A percentile compares a stretch with the other conserved stretches of the same genome.
These are phyloP conservation scores for Chionis minor DNA, from an alignment of 2,113 vertebrate genomes.

Conservation along the genomic window DNA sequence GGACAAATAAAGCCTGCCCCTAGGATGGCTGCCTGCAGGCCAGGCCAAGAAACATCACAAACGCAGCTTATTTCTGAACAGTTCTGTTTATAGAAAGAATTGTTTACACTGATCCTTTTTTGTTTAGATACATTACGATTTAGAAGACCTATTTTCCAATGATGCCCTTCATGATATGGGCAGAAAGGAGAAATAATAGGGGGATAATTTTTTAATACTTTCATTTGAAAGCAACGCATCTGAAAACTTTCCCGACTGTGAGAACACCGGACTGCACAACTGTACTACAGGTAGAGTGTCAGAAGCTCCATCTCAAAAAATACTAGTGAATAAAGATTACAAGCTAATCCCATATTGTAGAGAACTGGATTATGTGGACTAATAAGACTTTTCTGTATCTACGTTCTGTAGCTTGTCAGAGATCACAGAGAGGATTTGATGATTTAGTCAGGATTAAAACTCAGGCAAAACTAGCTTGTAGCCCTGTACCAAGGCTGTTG, in stretches of 20 bases:
- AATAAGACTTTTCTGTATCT: constrained; percentile 19
- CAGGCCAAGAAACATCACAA: neutral
- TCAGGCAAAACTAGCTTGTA: neutral
- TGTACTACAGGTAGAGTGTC: neutral
- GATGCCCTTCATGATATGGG: neutral
- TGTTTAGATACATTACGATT: neutral
- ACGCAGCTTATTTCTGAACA: neutral
- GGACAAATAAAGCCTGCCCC: neutral
- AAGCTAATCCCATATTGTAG: constrained; percentile 13
- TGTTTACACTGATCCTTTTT: neutral
- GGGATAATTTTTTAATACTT: neutral
- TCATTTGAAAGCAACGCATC: neutral
- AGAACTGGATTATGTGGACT: constrained; percentile 25
- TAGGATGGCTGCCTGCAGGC: neutral
- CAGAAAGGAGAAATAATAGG: neutral
- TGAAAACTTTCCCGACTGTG: neutral
- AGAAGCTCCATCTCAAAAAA: neutral
- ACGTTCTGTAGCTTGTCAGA: constrained; percentile 19
- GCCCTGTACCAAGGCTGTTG: neutral
- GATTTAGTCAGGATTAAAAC: constrained; percentile 33
- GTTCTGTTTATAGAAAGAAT: neutral
- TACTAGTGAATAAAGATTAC: constrained; percentile 29
- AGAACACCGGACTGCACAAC: neutral
- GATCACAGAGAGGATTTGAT: constrained; percentile 19
- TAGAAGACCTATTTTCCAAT: neutral